Evolutionary conservation across 2,113 vertebrate genomes (phyloP), one percentile per base, ranked within the genome.

Genomic region (Anhinga anhinga): DNA sequence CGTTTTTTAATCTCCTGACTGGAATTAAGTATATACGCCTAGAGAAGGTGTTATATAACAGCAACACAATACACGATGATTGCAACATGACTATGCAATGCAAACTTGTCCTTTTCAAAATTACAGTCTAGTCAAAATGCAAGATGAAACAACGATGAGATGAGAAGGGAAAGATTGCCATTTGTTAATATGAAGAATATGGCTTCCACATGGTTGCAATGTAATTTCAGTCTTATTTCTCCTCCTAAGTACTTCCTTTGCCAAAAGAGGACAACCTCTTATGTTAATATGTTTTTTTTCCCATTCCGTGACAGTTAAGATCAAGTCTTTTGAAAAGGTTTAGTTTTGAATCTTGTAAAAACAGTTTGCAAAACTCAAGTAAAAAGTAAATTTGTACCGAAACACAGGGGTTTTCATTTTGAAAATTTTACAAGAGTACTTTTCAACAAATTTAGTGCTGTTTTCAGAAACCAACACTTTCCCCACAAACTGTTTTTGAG

Each of bases 41-140:
- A 49, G 86, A 93, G 81, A 92, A 92, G 90, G 38, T 82, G n/a
- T 89, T 96, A 69, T 82, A 52, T 92, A 94, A 95, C 73, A 91
- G 25, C 70, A 82, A 50, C 73, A 76, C 88, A 92, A 66, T 88
- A 91, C 95, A 91, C 93, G 87, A n/a, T 12, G 25, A 40, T 95
- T 97, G 94, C 83, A 53, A 71, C 73, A 49, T 61, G 65, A 53
- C 67, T 78, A 6, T 55, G 80, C 76, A 91, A 74, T 36, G 45
- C 13, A 5, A 91, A 78, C 65, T 44, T 17, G 52, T 53, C 56
- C 72, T 88, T 86, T 59, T 61, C 55, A 95, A 86, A 95, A 89
- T 86, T 63, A 74, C 49, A 76, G 32, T 21, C 13, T 5, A 91
- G 82, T 70, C 67, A 72, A 88, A 65, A 79, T 30, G n/a, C 47